These are phyloP conservation scores for Harmothoe impar DNA, from an alignment of 2,888 invertebrate genomes.

Conservation along the genomic window DNA sequence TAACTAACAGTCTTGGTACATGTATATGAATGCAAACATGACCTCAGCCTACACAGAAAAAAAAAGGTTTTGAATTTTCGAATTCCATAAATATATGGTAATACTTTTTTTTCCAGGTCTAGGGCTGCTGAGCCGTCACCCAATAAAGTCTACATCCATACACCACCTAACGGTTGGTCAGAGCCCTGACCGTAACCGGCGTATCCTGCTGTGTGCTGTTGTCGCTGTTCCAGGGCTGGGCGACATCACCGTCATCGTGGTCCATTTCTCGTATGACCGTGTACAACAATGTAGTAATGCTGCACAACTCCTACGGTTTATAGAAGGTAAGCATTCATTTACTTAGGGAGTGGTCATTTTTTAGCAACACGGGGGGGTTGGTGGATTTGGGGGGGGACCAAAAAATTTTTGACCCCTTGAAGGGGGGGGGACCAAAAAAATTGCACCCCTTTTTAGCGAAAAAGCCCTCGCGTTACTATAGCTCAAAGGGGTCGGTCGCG, in stretches of 20 bases:
- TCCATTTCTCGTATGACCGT: conserved; percentile 79
- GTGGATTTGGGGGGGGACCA: too few relatives aligned
- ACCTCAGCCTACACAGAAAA: not conserved
- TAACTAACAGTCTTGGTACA: too few relatives aligned
- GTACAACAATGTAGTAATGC: conserved; percentile 79
- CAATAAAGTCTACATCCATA: conserved; percentile 71
- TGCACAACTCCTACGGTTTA: conserved; percentile 73
- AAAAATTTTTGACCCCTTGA: too few relatives aligned
- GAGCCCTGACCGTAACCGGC: conserved; percentile 77
- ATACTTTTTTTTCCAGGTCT: conserved; percentile 71
- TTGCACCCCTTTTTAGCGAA: too few relatives aligned
- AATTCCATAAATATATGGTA: too few relatives aligned
- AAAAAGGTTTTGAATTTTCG: too few relatives aligned
- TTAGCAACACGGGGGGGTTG: too few relatives aligned
- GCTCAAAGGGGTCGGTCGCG: too few relatives aligned
- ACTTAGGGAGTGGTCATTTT: not conserved
- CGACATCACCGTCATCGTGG: conserved; percentile 72
- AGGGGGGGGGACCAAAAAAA: too few relatives aligned
- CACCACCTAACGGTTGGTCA: conserved; percentile 70
- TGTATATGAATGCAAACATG: too few relatives aligned
- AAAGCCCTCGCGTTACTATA: too few relatives aligned
- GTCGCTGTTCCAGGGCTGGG: not conserved
- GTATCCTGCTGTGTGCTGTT: conserved; percentile 74
- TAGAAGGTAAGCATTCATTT: conserved; percentile 69
- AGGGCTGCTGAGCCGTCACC: conserved; percentile 76